A percentile compares a stretch with the other conserved stretches of the same genome.
Evolutionary conservation across 2,113 vertebrate genomes (phyloP).

Genomic region (Sporophila hypoxantha): DNA sequence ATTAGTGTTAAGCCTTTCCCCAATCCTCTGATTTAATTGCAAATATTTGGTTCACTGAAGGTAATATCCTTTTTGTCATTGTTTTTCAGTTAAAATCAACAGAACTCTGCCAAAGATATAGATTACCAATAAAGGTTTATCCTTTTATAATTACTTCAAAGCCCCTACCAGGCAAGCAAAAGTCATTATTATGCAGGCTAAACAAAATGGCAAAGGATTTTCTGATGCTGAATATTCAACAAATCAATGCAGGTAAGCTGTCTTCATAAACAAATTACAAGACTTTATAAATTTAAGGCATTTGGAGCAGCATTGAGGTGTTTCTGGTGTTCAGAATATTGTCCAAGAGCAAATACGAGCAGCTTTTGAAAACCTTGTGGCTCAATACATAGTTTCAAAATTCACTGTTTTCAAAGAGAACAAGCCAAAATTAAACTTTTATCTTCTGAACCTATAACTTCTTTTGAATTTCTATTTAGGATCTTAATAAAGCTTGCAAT

Average conservation of each 20-base stretch:
- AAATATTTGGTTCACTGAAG: conserved; percentile 59
- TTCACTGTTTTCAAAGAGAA: not conserved
- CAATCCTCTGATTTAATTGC: conserved; percentile 61
- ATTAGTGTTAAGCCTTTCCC: conserved; percentile 63
- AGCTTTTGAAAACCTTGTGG: not conserved
- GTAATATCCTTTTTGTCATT: conserved; percentile 62
- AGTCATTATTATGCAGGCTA: conserved; percentile 49
- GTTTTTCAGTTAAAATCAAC: conserved; percentile 67
- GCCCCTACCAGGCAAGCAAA: conserved; percentile 38
- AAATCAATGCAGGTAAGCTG: conserved; percentile 14
- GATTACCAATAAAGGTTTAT: conserved; percentile 68
- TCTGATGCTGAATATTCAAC: conserved; percentile 48
- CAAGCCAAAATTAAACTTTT: not conserved
- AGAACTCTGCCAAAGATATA: conserved; percentile 52
- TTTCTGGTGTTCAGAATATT: not conserved
- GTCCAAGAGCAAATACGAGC: not conserved
- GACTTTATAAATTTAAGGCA: not conserved
- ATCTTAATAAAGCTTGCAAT: conserved; percentile 8
- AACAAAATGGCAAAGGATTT: conserved; percentile 54
- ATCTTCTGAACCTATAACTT: not conserved
- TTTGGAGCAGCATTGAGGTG: not conserved
- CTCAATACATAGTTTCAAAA: not conserved
- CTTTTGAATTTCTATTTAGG: conserved; percentile 13
- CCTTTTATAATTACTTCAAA: conserved; percentile 66
- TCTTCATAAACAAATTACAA: not conserved